phyloP scores from a whole-genome alignment of 2,888 invertebrate species.

The Apodemia mormo region DNA sequence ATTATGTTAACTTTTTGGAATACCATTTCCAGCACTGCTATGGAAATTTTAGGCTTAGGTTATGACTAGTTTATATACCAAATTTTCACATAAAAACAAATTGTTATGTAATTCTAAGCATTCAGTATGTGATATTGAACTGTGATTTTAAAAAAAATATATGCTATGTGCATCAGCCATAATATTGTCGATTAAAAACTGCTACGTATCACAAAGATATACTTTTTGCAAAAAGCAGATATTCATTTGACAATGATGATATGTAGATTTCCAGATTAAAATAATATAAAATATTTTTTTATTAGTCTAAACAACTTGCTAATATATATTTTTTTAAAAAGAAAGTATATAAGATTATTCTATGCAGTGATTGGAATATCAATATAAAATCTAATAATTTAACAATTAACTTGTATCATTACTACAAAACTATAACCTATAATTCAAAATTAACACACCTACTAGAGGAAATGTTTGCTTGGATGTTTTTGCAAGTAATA shows the following conservation, averaged over 20 bases:
- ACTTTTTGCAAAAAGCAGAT: no score
- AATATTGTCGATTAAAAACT: no score
- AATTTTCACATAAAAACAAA: no score
- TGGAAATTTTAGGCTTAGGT: no score
- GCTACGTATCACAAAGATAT: no score
- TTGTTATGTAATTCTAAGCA: no score
- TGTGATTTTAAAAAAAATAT: no score
- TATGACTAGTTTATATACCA: no score
- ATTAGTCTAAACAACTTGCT: neutral
- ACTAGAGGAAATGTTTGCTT: constrained; percentile 18
- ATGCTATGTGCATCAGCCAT: no score
- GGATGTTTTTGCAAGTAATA: constrained; percentile 9
- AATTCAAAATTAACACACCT: constrained; percentile 1
- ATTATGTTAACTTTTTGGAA: no score
- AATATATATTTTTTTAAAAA: neutral
- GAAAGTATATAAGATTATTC: constrained; percentile 13
- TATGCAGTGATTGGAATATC: constrained; percentile 20
- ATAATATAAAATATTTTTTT: constrained; percentile 4
- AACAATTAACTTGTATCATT: neutral
- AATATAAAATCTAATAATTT: constrained; percentile 15
- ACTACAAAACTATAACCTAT: constrained; percentile 18
- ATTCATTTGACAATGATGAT: neutral
- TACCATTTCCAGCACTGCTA: no score
- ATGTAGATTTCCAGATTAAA: constrained; percentile 18
- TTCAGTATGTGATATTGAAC: no score